Conservation (phyloP, 2,888 invertebrate genomes). For the Smittia sp. region DNA sequence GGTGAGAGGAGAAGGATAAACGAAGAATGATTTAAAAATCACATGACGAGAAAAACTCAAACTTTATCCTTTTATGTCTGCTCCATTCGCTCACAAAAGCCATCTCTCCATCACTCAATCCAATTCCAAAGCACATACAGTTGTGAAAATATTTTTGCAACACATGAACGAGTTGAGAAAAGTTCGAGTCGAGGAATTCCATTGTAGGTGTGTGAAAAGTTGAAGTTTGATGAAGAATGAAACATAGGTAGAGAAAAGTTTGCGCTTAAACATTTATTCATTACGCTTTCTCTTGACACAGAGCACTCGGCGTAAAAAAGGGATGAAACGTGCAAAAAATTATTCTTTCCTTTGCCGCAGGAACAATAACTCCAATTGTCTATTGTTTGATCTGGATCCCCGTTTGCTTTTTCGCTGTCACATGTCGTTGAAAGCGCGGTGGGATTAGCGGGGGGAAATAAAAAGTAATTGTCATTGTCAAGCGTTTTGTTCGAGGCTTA, state of each 20-base stretch:
- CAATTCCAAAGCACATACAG: conserved; percentile 7
- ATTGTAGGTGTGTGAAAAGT: too few relatives aligned
- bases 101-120: conserved; percentile 26
- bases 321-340: conserved; percentile 18
- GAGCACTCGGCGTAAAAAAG: not conserved
- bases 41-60: conserved; percentile 11
- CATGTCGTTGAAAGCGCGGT: conserved; percentile 15
- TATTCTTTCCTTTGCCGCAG: conserved; percentile 17
- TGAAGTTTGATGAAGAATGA: not conserved
- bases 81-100: conserved; percentile 13
- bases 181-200: not conserved
- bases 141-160: conserved; percentile 15
- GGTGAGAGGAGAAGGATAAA: not conserved
- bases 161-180: conserved; percentile 1
- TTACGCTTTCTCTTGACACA: not conserved
- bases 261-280: conserved; percentile 2
- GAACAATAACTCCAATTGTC: conserved; percentile 28
- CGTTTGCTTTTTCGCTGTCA: not conserved
- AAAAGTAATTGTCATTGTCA: conserved; percentile 36
- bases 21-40: not conserved
- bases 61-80: conserved; percentile 27
- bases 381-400: conserved; percentile 29
- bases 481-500: conserved; percentile 19
- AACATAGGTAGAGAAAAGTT: conserved; percentile 11
- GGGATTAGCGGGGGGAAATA: not conserved